Evolutionary conservation across 2,888 invertebrate species (phyloP).

Genomic region (Helobdella robusta): DNA sequence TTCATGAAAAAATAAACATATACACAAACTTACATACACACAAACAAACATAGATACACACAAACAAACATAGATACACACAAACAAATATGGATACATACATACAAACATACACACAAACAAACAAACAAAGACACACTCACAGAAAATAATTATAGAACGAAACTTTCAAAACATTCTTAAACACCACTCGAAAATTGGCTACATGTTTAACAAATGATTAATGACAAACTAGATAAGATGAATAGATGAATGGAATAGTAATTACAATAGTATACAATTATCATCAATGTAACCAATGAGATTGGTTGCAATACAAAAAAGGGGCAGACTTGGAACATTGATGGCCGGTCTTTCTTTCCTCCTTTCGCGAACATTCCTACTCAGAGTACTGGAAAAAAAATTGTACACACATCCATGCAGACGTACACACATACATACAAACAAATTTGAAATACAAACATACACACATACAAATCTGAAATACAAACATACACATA

Average conservation of each 20-base stretch:
- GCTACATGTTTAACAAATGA: too few species aligned
- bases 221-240: too few species aligned
- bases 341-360: constrained; percentile 93
- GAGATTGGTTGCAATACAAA: neutral
- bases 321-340: constrained; percentile 73
- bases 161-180: too few species aligned
- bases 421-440: too few species aligned
- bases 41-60: neutral
- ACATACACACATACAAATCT: too few species aligned
- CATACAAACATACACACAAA: neutral
- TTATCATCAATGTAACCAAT: neutral
- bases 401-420: too few species aligned
- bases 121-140: neutral
- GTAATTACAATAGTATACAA: neutral
- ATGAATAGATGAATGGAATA: neutral
- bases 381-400: constrained; percentile 63
- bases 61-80: neutral
- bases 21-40: neutral
- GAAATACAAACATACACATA: too few species aligned
- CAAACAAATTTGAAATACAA: too few species aligned
- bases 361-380: constrained; percentile 80
- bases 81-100: neutral
- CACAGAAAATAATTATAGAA: too few species aligned
- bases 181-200: too few species aligned
- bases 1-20: neutral